phyloP scores from a whole-genome alignment of 2,888 invertebrate species.

The Cloeon dipterum region DNA sequence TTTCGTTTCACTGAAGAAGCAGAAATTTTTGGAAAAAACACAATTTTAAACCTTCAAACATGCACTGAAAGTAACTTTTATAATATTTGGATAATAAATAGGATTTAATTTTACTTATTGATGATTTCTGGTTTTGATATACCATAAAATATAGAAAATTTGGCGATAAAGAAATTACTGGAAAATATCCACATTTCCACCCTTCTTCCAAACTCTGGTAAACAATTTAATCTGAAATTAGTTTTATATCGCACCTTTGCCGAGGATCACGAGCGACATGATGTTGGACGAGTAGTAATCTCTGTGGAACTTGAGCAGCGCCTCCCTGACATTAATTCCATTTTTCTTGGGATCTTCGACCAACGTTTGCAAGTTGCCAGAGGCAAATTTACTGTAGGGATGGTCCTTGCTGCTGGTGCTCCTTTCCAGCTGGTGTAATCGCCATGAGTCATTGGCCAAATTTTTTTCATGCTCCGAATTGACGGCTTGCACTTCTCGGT shows the following conservation, averaged over 20 bases:
- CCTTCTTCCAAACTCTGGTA: too few relatives aligned
- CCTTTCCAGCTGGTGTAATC: constrained; percentile 73
- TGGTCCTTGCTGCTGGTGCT: constrained; percentile 54
- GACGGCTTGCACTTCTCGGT: constrained; percentile 85
- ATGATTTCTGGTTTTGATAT: too few relatives aligned
- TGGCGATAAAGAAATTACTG: background rate
- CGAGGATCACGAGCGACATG: constrained; percentile 72
- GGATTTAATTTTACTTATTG: too few relatives aligned
- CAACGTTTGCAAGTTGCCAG: constrained; percentile 62
- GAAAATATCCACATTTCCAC: too few relatives aligned
- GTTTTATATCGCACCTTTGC: constrained; percentile 56
- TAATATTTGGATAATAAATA: too few relatives aligned
- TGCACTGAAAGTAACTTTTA: too few relatives aligned
- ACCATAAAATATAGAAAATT: too few relatives aligned
- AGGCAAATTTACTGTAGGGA: constrained; percentile 83
- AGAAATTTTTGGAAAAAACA: constrained; percentile 3
- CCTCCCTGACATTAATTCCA: constrained; percentile 66
- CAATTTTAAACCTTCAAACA: too few relatives aligned
- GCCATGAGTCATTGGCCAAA: constrained; percentile 66
- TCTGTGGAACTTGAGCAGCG: constrained; percentile 70
- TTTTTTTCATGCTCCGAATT: constrained; percentile 95
- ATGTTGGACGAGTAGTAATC: constrained; percentile 89
- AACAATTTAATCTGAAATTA: too few relatives aligned
- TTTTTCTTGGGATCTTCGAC: constrained; percentile 50
- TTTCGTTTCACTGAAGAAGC: too few relatives aligned